Evolutionary conservation across 2,113 vertebrate species (phyloP).

Genomic region (Scatophagus argus): DNA sequence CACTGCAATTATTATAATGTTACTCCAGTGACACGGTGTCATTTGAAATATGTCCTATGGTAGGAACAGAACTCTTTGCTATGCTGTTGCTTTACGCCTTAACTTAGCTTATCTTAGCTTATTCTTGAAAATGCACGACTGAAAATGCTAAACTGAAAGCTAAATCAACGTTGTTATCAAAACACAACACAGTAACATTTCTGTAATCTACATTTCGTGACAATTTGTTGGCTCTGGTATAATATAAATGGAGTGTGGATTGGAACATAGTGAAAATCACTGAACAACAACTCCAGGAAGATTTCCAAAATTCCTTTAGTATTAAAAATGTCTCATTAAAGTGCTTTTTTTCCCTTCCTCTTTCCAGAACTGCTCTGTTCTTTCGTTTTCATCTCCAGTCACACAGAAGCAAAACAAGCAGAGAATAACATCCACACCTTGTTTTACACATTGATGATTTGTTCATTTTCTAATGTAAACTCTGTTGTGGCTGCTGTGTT

Average conservation of each 20-base stretch:
- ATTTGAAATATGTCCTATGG: no score
- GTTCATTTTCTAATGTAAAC: neutral
- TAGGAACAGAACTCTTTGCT: no score
- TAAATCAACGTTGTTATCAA: neutral
- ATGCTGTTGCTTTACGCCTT: no score
- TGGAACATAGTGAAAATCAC: neutral
- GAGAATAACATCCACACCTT: neutral
- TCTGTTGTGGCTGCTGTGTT: neutral
- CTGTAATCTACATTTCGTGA: neutral
- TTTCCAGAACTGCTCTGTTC: neutral
- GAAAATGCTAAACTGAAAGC: neutral
- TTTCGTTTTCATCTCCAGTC: neutral
- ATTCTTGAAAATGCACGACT: no score
- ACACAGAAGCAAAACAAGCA: neutral
- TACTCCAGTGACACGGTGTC: no score
- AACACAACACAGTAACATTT: neutral
- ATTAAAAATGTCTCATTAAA: conserved; percentile 4
- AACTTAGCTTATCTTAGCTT: no score
- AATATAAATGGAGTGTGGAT: neutral
- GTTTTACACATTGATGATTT: neutral
- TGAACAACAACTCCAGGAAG: conserved; percentile 31
- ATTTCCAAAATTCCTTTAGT: conserved; percentile 50
- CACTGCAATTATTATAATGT: neutral
- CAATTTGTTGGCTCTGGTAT: neutral
- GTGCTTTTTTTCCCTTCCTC: neutral